These are phyloP conservation scores for Perdita meconis DNA, from an alignment of 2,888 invertebrate genomes.

Conservation along the genomic window DNA sequence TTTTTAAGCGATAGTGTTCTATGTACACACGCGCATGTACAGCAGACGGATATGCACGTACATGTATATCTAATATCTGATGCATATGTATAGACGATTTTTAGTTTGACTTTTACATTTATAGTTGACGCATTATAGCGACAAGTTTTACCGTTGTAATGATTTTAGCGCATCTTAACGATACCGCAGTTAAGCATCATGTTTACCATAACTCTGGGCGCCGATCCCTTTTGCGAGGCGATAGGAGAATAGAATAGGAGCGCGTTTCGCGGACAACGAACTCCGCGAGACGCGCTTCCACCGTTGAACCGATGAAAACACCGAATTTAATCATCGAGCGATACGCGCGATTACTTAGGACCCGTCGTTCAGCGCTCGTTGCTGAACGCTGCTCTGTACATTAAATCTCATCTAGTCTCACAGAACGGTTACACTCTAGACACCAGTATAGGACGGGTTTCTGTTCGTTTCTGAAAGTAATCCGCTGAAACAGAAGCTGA, in stretches of 20 bases:
- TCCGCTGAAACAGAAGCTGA: not conserved
- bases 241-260: not conserved
- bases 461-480: not conserved
- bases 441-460: not conserved
- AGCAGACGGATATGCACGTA: not conserved
- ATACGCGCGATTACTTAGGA: not conserved
- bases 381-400: conserved; percentile 6
- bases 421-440: conserved; percentile 23
- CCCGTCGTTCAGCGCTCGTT: conserved; percentile 10
- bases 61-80: not conserved
- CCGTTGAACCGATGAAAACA: conserved; percentile 7
- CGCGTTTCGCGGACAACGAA: conserved; percentile 9
- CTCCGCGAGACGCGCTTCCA: not conserved
- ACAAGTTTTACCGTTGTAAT: conserved; percentile 1
- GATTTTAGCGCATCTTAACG: conserved; percentile 7
- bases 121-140: conserved; percentile 9
- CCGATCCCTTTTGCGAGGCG: not conserved
- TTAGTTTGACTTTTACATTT: conserved; percentile 22
- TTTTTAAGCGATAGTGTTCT: conserved; percentile 5
- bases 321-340: conserved; percentile 2
- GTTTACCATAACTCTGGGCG: not conserved
- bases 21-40: not conserved
- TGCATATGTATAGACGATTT: conserved; percentile 17
- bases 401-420: conserved; percentile 53
- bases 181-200: not conserved